Conservation (phyloP, 2,888 invertebrate genomes). For the Acanthosepion lycidas region DNA sequence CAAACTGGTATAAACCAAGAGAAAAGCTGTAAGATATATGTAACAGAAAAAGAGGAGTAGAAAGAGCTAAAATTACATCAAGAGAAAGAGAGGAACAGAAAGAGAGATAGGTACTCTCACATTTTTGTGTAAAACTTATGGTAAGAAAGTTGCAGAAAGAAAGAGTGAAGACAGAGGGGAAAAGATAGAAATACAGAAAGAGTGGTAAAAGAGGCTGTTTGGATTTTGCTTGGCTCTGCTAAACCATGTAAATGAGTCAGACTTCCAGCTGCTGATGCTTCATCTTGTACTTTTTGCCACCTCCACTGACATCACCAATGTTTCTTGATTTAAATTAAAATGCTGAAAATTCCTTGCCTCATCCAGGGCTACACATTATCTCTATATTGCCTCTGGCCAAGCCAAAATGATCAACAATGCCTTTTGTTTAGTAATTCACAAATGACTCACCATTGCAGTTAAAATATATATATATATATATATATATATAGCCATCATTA, state of each 20-base stretch:
- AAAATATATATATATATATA: too few relatives aligned
- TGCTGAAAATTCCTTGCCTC: constrained; percentile 33
- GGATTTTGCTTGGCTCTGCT: not conserved
- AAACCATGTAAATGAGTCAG: constrained; percentile 6
- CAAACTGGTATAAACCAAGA: not conserved
- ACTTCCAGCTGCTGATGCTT: not conserved
- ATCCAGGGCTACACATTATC: not conserved
- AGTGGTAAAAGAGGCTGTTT: not conserved
- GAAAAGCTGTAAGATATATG: not conserved
- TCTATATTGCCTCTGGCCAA: not conserved
- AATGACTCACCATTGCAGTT: not conserved
- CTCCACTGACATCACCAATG: not conserved
- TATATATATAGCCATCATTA: too few relatives aligned
- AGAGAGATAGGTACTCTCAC: too few relatives aligned
- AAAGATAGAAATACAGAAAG: too few relatives aligned
- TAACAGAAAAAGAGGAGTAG: not conserved
- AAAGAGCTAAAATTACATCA: too few relatives aligned
- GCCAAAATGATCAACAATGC: not conserved
- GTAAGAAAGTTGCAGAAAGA: too few relatives aligned
- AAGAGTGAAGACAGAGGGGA: too few relatives aligned
- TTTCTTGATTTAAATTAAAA: not conserved
- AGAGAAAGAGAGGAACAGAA: too few relatives aligned
- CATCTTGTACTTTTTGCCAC: not conserved
- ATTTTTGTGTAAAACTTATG: too few relatives aligned
- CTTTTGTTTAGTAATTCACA: not conserved